phyloP scores from a whole-genome alignment of 2,888 invertebrate species.

The Leucozona laternaria region DNA sequence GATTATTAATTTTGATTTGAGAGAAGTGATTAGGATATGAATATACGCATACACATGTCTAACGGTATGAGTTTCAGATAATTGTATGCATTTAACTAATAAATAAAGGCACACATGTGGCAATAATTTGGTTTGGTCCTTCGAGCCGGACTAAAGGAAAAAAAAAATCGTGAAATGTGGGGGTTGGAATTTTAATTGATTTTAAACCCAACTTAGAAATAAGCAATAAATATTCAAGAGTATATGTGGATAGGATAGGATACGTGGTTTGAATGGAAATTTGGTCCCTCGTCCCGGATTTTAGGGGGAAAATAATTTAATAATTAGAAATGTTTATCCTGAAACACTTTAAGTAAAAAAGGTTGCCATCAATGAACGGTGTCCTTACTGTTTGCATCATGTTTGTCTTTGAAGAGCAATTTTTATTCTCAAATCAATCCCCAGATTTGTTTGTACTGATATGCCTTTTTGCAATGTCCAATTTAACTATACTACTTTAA shows the following conservation, averaged over 20 bases:
- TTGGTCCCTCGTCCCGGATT: slow-evolving; percentile 21
- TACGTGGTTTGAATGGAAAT: background rate
- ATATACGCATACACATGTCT: background rate
- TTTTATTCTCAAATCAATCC: too few species aligned
- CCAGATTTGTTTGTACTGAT: too few species aligned
- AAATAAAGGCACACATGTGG: slow-evolving; percentile 26
- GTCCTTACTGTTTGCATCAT: too few species aligned
- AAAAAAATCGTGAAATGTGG: background rate
- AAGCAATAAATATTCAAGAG: background rate
- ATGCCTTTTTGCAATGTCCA: too few species aligned
- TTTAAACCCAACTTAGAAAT: background rate
- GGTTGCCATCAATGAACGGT: too few species aligned
- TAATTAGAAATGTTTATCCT: too few species aligned
- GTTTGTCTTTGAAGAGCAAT: too few species aligned
- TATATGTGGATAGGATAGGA: too few species aligned
- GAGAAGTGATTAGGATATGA: slow-evolving; percentile 38
- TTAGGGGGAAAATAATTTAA: too few species aligned
- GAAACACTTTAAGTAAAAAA: too few species aligned
- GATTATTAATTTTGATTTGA: slow-evolving; percentile 73
- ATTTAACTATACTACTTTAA: too few species aligned
- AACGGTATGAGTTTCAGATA: background rate
- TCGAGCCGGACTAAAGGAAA: background rate
- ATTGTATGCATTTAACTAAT: slow-evolving; percentile 31
- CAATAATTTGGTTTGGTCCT: slow-evolving; percentile 23
- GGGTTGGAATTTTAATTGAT: background rate